Percentiles rank a stretch among this genome's conserved stretches.
These are phyloP conservation scores for Epirrhoe tristata DNA, from an alignment of 2,888 invertebrate genomes.

Conservation along the genomic window DNA sequence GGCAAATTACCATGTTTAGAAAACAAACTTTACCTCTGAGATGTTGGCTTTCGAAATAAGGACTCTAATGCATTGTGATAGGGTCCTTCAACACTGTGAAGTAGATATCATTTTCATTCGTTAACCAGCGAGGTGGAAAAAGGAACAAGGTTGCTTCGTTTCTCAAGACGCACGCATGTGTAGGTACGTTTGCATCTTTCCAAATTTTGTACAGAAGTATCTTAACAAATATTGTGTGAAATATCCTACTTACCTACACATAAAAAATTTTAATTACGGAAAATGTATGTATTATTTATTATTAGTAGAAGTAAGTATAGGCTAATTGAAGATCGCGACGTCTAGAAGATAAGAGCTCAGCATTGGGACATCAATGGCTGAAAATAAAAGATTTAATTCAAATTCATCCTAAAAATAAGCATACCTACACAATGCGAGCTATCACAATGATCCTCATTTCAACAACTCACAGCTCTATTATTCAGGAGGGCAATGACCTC, in stretches of 20 bases:
- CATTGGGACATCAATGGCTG: too few relatives aligned
- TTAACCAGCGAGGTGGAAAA: constrained; percentile 40
- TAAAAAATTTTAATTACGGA: too few relatives aligned
- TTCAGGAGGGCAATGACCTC: constrained; percentile 38
- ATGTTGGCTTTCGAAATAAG: constrained; percentile 4
- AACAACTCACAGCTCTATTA: constrained; percentile 22
- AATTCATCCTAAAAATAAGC: neutral
- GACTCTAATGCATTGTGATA: constrained; percentile 17
- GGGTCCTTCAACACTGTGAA: constrained; percentile 35
- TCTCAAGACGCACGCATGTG: neutral
- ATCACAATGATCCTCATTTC: neutral
- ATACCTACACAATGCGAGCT: neutral
- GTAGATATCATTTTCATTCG: constrained; percentile 53
- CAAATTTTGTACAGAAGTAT: too few relatives aligned
- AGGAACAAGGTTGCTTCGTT: constrained; percentile 39
- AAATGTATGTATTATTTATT: too few relatives aligned
- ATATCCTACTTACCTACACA: too few relatives aligned
- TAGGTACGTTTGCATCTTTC: neutral
- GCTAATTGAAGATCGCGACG: too few relatives aligned
- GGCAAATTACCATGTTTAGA: constrained; percentile 27
- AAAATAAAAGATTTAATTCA: too few relatives aligned
- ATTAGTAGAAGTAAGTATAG: too few relatives aligned
- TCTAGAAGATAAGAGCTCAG: too few relatives aligned
- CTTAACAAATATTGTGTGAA: too few relatives aligned
- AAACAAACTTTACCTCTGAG: constrained; percentile 13